These are phyloP conservation scores for Pachyramphus minor DNA, from an alignment of 2,113 vertebrate genomes.

Conservation along the genomic window DNA sequence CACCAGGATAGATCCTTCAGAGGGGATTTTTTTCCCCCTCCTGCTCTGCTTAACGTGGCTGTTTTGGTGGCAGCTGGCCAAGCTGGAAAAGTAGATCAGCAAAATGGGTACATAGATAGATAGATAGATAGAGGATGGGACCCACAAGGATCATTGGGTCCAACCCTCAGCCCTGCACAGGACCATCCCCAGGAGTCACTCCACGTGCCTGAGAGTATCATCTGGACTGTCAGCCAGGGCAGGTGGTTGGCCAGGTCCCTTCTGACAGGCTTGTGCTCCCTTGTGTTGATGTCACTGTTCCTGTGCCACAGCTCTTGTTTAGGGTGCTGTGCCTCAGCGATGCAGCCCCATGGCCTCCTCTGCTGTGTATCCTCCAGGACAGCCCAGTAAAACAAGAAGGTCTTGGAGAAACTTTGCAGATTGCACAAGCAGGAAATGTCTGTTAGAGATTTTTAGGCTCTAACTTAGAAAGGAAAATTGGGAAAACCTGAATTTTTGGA, in stretches of 20 bases:
- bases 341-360: not conserved
- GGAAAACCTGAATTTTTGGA: not conserved
- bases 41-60: not conserved
- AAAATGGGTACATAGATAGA: not conserved
- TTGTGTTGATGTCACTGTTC: not conserved
- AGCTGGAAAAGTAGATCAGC: not conserved
- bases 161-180: not conserved
- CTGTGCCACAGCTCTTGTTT: not conserved
- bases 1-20: not conserved
- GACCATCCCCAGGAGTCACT: not conserved
- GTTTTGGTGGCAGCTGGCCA: not conserved
- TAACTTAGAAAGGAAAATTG: not conserved
- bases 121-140: not conserved
- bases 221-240: not conserved
- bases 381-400: not conserved
- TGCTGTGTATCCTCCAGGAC: not conserved
- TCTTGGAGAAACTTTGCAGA: not conserved
- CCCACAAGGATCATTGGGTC: not conserved
- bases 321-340: not conserved
- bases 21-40: not conserved
- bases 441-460: not conserved
- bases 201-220: not conserved
- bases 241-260: not conserved
- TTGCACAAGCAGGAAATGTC: not conserved
- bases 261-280: not conserved